Evolutionary conservation across 2,888 invertebrate species (phyloP), one percentile per base, ranked within the genome.

Genomic region (Dynastes maya): DNA sequence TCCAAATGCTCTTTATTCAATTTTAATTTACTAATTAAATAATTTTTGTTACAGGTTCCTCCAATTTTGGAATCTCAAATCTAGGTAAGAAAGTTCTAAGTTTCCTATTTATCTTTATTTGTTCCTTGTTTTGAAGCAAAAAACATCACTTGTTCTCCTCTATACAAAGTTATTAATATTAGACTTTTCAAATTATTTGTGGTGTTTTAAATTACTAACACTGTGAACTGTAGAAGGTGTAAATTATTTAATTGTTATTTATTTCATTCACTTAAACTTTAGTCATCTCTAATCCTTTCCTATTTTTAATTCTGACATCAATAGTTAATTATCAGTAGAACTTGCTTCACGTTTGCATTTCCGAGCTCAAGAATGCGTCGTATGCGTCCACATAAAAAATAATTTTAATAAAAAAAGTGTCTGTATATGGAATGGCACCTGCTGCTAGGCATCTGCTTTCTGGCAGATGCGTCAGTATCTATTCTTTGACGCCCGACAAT

Each of bases 401-500:
- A 65, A 65, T 65, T 65, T 37, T 65, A 40, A 40, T 37, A 40
- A 65, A n/a, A 64, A 65, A 40, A 40, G 8, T 40, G 65, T 65
- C 16, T 40, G 37, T 65, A 64, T 45, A 65, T 65, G 65, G n/a
- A 40, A 40, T 13, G 65, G 40, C 65, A 65, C 65, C 65, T 65
- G 65, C 65, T 65, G 65, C 37, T 40, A 40, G 65, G 65, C 65
- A 65, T 65, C 65, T 65, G 65, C 65, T 40, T 65, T 65, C 65
- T 40, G 37, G 65, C 65, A 65, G 37, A 65, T 65, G 65, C 37
- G n/a, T 65, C 16, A 37, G 65, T 32, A 65, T 65, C 45, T 65
- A 65, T 65, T 65, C 16, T 40, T 32, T 37, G 65, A 65, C 37
- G 65, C 37, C n/a, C 40, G 22, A 65, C 65, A 65, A 37, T 40